Evolutionary conservation across 2,113 vertebrate genomes (phyloP).

Genomic region (Tinamus guttatus): DNA sequence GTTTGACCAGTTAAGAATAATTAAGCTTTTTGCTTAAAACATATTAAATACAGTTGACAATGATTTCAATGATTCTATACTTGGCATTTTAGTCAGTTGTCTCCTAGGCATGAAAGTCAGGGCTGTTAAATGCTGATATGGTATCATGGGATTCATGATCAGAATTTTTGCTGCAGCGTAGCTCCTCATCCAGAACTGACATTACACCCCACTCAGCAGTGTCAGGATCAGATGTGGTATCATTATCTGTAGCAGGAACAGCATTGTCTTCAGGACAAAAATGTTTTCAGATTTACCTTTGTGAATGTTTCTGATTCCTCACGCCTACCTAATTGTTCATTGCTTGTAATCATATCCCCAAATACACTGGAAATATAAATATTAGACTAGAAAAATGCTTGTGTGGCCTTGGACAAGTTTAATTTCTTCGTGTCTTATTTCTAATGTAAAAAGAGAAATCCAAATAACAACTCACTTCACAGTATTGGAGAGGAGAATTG

Average conservation of each 20-base stretch:
- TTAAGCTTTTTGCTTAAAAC: background rate
- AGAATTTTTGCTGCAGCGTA: conserved; percentile 70
- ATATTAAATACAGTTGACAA: conserved; percentile 18
- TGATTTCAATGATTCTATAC: conserved; percentile 63
- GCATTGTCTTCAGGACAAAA: conserved; percentile 67
- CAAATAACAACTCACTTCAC: background rate
- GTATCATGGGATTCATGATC: conserved; percentile 78
- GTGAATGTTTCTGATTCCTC: conserved; percentile 14
- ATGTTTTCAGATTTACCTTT: conserved; percentile 63
- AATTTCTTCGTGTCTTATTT: background rate
- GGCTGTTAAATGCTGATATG: conserved; percentile 74
- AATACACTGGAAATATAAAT: background rate
- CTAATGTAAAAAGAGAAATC: background rate
- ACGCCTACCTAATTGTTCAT: background rate
- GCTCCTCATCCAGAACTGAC: conserved; percentile 76
- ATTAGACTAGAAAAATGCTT: background rate
- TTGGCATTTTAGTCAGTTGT: conserved; percentile 67
- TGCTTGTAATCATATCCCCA: conserved; percentile 12
- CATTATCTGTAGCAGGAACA: conserved; percentile 68
- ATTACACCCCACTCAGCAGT: conserved; percentile 64
- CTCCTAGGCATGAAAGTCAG: conserved; percentile 65
- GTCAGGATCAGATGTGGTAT: conserved; percentile 59
- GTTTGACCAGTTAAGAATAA: conserved; percentile 6
- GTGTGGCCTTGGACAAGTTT: background rate
- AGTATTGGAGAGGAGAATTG: background rate